These are phyloP conservation scores for Nautilus pompilius DNA, from an alignment of 1,140 invertebrate species.

Conservation along the genomic window DNA sequence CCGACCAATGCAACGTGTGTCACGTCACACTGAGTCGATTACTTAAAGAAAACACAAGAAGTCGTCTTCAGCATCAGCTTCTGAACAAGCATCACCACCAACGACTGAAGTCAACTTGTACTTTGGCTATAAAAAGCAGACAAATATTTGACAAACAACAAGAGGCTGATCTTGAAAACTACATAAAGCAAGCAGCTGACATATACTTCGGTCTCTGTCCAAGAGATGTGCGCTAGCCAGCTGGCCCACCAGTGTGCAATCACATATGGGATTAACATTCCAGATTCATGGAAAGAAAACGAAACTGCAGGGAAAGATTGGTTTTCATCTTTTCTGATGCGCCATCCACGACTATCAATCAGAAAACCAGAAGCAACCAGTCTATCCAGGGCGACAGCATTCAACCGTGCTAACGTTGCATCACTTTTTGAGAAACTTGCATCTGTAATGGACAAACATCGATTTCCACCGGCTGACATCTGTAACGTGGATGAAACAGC, in stretches of 20 bases:
- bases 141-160: neutral
- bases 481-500: slow-evolving; percentile 60
- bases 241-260: slow-evolving; percentile 11
- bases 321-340: slow-evolving; percentile 12
- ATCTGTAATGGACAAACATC: slow-evolving; percentile 15
- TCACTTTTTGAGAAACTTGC: slow-evolving; percentile 8
- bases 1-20: no score
- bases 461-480: slow-evolving; percentile 39
- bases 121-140: no score
- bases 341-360: slow-evolving; percentile 11
- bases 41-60: no score
- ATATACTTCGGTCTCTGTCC: slow-evolving; percentile 11
- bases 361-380: slow-evolving; percentile 14
- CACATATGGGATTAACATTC: slow-evolving; percentile 9
- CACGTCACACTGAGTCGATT: no score
- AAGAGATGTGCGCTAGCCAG: slow-evolving; percentile 1
- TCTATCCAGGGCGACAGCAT: slow-evolving; percentile 3
- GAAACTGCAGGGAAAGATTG: slow-evolving; percentile 7
- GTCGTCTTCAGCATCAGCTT: no score
- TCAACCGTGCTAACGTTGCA: slow-evolving; percentile 6
- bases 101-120: no score
- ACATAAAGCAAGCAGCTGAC: neutral
- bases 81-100: no score
- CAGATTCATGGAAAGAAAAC: slow-evolving; percentile 7
- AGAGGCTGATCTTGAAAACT: slow-evolving; percentile 4